Conservation (phyloP, 2,797 vertebrate genomes). For the Eidolon dupreanum region DNA sequence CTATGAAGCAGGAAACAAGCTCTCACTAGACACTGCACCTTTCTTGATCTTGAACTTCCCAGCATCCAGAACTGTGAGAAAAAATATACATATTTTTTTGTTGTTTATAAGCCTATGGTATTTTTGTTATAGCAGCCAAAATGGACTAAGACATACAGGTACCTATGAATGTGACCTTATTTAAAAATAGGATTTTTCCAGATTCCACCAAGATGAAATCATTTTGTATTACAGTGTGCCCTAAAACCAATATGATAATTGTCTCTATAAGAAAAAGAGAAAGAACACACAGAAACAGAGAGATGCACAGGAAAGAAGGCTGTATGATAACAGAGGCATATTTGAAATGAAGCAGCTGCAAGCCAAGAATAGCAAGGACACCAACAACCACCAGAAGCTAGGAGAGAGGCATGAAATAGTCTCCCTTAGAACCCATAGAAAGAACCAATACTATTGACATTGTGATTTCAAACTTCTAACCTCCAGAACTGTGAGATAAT, state of each 20-base stretch:
- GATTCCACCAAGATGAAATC: neutral
- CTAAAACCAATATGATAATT: neutral
- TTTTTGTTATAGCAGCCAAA: neutral
- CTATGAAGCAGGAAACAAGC: neutral
- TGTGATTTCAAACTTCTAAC: neutral
- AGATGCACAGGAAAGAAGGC: neutral
- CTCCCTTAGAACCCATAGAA: neutral
- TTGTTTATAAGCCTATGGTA: neutral
- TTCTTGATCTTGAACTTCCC: neutral
- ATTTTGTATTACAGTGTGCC: neutral
- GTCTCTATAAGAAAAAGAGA: neutral
- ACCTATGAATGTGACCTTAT: neutral
- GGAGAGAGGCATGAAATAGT: neutral
- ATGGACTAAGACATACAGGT: neutral
- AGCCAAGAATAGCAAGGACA: neutral
- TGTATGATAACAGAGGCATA: no score
- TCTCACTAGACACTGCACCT: neutral
- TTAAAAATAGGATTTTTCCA: neutral
- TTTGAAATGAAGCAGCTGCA: neutral
- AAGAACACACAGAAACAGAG: neutral
- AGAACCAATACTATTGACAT: neutral
- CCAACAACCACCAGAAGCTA: neutral
- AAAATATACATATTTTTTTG: neutral
- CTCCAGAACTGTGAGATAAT: neutral
- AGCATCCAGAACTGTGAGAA: neutral